Conservation (phyloP, 2,113 vertebrate genomes). For the Epinephelus moara region DNA sequence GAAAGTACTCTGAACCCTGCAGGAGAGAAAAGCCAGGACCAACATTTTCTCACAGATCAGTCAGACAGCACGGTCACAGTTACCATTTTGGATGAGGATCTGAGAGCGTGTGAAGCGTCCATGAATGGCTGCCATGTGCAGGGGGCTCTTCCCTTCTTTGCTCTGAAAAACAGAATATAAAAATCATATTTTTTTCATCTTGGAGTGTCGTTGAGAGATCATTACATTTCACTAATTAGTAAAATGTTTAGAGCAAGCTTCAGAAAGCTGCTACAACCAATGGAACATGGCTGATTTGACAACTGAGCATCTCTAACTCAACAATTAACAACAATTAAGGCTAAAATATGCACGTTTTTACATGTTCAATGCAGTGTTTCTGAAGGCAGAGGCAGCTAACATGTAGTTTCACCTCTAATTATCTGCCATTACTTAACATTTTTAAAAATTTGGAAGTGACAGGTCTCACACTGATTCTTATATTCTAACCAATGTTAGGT, state of each 20-base stretch:
- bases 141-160: constrained; percentile 97
- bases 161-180: constrained; percentile 82
- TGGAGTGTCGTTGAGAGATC: too few species aligned
- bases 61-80: not conserved
- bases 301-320: not conserved
- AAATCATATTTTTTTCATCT: not conserved
- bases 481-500: not conserved
- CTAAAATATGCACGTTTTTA: not conserved
- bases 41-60: not conserved
- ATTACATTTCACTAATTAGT: not conserved
- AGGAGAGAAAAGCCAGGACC: not conserved
- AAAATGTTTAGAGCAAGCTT: not conserved
- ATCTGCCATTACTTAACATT: not conserved
- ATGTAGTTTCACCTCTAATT: not conserved
- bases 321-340: not conserved
- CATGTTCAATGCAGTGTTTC: not conserved
- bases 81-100: constrained; percentile 99
- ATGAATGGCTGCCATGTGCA: constrained; percentile 98
- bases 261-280: not conserved
- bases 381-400: not conserved
- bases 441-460: not conserved
- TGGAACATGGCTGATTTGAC: not conserved
- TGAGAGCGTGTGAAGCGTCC: constrained; percentile 98
- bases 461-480: not conserved
- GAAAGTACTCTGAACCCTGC: too few species aligned